Base-by-base conservation (phyloP, 1,140 invertebrate species). In the Helicoverpa zea region DNA sequence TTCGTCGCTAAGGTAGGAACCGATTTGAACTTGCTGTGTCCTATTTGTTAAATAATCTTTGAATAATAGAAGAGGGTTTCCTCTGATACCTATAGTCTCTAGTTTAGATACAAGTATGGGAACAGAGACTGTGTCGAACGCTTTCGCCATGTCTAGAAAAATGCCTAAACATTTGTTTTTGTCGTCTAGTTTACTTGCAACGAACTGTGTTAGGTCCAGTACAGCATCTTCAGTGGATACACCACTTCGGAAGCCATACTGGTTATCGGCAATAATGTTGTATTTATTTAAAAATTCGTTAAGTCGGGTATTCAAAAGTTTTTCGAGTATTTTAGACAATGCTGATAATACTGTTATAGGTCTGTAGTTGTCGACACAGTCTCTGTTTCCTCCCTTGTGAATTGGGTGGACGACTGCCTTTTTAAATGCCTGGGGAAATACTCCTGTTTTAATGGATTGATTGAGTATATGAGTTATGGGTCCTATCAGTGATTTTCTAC, bases 381-480 rank as follows among this genome's bases (percentile, higher is more conserved):
- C 23, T 23, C 23, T 23, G 23, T 23, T 23, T 23, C 23, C 23
- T 23, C 23, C 23, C 23, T 23, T 23, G 23, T 23, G 23, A 23
- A 23, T 23, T 23, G 23, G 23, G 23, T 56, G 12, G 0, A 30
- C 13, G 11, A 51, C 18, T 47, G 13, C 35, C 14, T 76, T 70
- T 14, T 58, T 76, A 56, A 75, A 49, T 64, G 66, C 13, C 68
- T 66, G 13, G 12, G 54, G 54, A 56, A 56, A 56, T n/a, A 56
- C n/a, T 14, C 54, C 54, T n/a, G 54, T 56, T 56, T 14, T 56
- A 14, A 56, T n/a, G 14, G 13, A 56, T 56, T n/a, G 13, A 16
- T 56, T 56, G n/a, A 4, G 14, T 13, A 56, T 10, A 3, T 56
- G 54, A 14, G 54, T n/a, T n/a, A 56, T 56, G 54, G n/a, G 12